phyloP scores from a whole-genome alignment of 2,113 vertebrate species.

The Melanostigma gelatinosum region DNA sequence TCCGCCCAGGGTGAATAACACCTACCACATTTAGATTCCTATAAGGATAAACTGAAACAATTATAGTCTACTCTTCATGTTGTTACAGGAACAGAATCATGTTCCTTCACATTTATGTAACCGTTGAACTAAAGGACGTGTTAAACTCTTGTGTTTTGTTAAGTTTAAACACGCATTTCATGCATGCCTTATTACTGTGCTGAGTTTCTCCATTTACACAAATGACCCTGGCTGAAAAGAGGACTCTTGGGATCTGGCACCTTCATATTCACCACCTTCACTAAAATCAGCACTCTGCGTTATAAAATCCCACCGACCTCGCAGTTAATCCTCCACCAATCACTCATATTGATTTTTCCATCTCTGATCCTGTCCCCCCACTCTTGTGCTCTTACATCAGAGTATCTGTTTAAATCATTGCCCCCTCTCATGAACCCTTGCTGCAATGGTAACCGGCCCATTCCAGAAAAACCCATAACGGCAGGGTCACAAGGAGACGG shows the following conservation, averaged over 20 bases:
- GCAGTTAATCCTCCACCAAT: conserved; percentile 39
- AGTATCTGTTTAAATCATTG: conserved; percentile 7
- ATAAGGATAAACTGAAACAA: conserved; percentile 26
- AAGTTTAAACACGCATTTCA: conserved; percentile 51
- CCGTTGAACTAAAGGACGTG: conserved; percentile 17
- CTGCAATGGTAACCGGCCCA: background rate
- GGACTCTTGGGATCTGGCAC: conserved; percentile 47
- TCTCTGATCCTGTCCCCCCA: background rate
- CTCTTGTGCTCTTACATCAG: background rate
- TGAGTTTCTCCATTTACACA: conserved; percentile 55
- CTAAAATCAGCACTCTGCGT: conserved; percentile 32
- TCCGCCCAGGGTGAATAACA: conserved; percentile 19
- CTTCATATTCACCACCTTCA: conserved; percentile 40
- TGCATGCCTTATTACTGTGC: conserved; percentile 59
- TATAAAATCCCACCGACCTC: conserved; percentile 54
- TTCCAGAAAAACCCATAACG: conserved; percentile 20
- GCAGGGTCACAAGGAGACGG: conserved; percentile 36
- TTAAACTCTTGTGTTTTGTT: conserved; percentile 37
- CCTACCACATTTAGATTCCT: background rate
- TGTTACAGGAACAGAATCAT: conserved; percentile 42
- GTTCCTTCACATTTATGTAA: conserved; percentile 43
- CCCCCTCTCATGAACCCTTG: conserved; percentile 3
- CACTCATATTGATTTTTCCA: conserved; percentile 42
- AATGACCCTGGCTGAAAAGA: conserved; percentile 47
- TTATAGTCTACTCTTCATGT: conserved; percentile 41